Conservation (phyloP, 64 coral and sea anemone species). For the Stichodactyla helianthus region DNA sequence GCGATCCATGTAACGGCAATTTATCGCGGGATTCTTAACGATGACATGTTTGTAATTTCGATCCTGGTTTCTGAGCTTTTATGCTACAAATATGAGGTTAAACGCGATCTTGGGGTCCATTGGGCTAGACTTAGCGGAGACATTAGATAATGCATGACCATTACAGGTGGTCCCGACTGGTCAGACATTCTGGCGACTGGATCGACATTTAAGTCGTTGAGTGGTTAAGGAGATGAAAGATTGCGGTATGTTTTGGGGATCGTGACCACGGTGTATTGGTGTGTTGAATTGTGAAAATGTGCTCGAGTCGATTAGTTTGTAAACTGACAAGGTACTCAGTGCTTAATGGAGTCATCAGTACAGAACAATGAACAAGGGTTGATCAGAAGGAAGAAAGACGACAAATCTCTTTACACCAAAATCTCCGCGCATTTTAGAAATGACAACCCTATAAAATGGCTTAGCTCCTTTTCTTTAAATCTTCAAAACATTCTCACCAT, state of each 20-base stretch:
- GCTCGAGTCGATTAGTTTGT: background rate
- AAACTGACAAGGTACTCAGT: background rate
- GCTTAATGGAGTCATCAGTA: background rate
- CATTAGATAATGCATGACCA: background rate
- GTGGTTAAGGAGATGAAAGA: conserved; percentile 19
- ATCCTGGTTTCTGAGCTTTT: background rate
- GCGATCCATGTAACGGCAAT: background rate
- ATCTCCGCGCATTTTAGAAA: too few species aligned
- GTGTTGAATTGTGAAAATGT: background rate
- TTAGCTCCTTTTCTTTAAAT: too few species aligned
- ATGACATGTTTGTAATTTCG: background rate
- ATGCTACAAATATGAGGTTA: background rate
- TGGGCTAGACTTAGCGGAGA: background rate
- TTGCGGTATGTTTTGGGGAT: conserved; percentile 10
- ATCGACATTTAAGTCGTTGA: background rate
- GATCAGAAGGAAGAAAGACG: background rate
- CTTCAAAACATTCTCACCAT: too few species aligned
- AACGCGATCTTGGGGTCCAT: conserved; percentile 4
- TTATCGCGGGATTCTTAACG: background rate
- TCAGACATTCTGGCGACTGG: conserved; percentile 14
- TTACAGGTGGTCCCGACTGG: conserved; percentile 6
- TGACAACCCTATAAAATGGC: too few species aligned
- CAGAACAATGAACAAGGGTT: too few species aligned
- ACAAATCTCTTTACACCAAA: background rate
- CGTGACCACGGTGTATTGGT: background rate